Percentiles rank a stretch among this genome's conserved stretches.
These are phyloP conservation scores for Philopedon plagiatum DNA, from an alignment of 2,888 invertebrate genomes.

Conservation along the genomic window DNA sequence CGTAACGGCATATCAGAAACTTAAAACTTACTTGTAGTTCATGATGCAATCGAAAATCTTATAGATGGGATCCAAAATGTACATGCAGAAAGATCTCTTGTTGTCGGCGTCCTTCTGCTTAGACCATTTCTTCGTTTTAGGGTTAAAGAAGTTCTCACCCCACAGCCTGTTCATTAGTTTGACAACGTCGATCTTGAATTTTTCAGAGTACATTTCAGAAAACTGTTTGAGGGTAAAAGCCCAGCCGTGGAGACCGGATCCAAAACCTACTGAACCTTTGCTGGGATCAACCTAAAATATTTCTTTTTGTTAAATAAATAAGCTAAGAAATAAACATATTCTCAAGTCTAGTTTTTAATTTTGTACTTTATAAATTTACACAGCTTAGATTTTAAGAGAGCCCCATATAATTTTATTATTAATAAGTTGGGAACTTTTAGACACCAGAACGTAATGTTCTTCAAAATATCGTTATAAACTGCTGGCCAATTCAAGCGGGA, in stretches of 20 bases:
- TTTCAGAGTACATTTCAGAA: constrained; percentile 98
- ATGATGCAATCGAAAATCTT: constrained; percentile 85
- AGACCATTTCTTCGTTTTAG: constrained; percentile 98
- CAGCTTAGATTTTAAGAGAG: too few relatives aligned
- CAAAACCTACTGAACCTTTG: constrained; percentile 99
- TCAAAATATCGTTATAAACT: too few relatives aligned
- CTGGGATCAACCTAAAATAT: constrained; percentile 86
- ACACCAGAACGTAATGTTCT: too few relatives aligned
- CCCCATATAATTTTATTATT: too few relatives aligned
- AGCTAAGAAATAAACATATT: too few relatives aligned
- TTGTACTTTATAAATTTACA: too few relatives aligned
- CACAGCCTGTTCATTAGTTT: constrained; percentile 97
- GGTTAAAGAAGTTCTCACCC: constrained; percentile 99
- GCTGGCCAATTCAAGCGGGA: too few relatives aligned
- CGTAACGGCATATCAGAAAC: neutral
- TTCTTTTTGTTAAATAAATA: neutral
- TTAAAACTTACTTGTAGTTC: constrained; percentile 66
- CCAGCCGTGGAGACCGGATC: constrained; percentile 99
- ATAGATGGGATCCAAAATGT: constrained; percentile 98
- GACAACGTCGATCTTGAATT: constrained; percentile 97
- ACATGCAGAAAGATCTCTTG: constrained; percentile 99
- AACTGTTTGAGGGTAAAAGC: constrained; percentile 99
- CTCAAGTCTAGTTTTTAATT: too few relatives aligned
- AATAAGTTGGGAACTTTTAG: too few relatives aligned
- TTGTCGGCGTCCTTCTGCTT: constrained; percentile 92